Evolutionary conservation across 2,888 invertebrate genomes (phyloP).

Genomic region (Lepeophtheirus nordmannii): DNA sequence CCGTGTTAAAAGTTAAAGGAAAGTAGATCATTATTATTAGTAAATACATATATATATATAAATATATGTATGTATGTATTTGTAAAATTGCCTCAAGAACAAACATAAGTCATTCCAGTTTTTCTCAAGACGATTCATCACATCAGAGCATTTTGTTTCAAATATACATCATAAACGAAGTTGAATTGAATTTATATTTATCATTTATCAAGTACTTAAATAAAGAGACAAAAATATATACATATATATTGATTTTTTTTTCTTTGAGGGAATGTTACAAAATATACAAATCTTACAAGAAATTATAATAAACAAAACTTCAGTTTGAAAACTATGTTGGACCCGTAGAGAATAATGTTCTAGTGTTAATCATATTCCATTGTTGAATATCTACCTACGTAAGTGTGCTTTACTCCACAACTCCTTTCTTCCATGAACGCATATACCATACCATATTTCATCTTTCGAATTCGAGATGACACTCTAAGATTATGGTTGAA

Average conservation of each 20-base stretch:
- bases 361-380: not conserved
- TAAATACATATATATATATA: too few species aligned
- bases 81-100: too few species aligned
- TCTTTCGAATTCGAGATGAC: not conserved
- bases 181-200: not conserved
- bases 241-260: not conserved
- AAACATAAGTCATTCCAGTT: not conserved
- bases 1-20: too few species aligned
- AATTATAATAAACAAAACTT: constrained; percentile 1
- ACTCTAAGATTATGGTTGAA: not conserved
- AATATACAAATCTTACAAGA: not conserved
- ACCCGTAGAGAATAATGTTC: not conserved
- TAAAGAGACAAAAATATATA: not conserved
- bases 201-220: constrained; percentile 4
- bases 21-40: too few species aligned
- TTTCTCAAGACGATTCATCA: not conserved
- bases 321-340: not conserved
- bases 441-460: too few species aligned
- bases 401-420: too few species aligned
- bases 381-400: too few species aligned
- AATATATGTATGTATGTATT: too few species aligned
- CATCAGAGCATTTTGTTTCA: not conserved
- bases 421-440: too few species aligned
- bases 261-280: not conserved
- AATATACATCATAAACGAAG: not conserved